phyloP scores from a whole-genome alignment of 2,888 invertebrate species.

The Micoletzkya japonica region DNA sequence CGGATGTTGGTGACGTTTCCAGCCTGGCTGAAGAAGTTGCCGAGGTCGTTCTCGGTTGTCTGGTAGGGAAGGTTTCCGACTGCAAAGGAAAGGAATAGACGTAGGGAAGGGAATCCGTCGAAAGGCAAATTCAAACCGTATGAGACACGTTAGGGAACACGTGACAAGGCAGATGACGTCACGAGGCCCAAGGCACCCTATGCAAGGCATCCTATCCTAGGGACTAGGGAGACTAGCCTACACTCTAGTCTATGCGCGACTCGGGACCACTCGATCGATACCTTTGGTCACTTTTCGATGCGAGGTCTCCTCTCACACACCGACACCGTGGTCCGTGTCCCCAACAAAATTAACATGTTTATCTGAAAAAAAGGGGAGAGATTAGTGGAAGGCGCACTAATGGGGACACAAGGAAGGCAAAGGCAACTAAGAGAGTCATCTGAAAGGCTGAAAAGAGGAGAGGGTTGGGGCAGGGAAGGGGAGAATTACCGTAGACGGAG shows the following conservation, averaged over 20 bases:
- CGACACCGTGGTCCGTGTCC: neutral
- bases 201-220: no score
- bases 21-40: conserved; percentile 52
- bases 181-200: conserved; percentile 23
- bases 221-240: conserved; percentile 14
- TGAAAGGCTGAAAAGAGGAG: conserved; percentile 3
- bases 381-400: conserved; percentile 14
- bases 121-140: conserved; percentile 7
- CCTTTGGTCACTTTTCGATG: conserved; percentile 13
- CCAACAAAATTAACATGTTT: neutral
- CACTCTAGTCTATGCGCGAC: conserved; percentile 16
- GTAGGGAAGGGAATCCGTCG: neutral
- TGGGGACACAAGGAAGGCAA: conserved; percentile 7
- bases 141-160: neutral
- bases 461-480: neutral
- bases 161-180: neutral
- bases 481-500: conserved; percentile 40
- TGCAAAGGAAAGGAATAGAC: conserved; percentile 74
- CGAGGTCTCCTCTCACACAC: neutral
- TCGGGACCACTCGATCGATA: conserved; percentile 17
- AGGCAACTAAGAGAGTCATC: neutral
- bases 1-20: conserved; percentile 54
- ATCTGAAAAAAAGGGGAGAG: neutral
- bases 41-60: conserved; percentile 55
- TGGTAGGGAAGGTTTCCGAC: conserved; percentile 63